Evolutionary conservation across 2,113 vertebrate genomes (phyloP), one percentile per base, ranked within the genome.

Genomic region (Aramus guarauna): DNA sequence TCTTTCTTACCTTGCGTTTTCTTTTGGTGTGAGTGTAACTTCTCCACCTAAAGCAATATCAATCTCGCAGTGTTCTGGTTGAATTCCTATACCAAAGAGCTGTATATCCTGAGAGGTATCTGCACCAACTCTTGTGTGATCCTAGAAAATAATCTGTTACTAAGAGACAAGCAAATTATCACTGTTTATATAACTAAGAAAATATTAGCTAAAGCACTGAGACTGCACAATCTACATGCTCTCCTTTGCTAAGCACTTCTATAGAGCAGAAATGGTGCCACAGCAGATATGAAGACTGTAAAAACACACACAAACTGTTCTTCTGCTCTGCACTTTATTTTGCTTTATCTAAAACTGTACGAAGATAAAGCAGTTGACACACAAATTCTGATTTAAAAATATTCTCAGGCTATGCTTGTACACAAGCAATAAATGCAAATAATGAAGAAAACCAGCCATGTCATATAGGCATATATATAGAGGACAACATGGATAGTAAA

Each of bases 81-180:
- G 99, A 96, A 99, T 99, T 48, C 99, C 99, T 91, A 99, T 99
- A 24, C 99, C 99, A 71, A 99, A 99, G 76, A 99, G 99, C 98
- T 99, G 99, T 96, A 99, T 99, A 97, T 99, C 99, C 98, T 99
- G 99, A 94, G 99, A 99, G 5, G 99, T 99, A 96, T 99, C 98
- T 23, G 99, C 99, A 37, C 99, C 99, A 91, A 99, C 99, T 92
- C 98, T 98, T 1, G 99, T 99, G 94, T 99, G 99, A 95, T 99
- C 98, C 99, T 99, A 85, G 50, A 91, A 90, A 94, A 98, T 1
- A 96, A 87, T 74, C 37, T 58, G 63, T 94, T 55, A 85, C 76
- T 71, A 59, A 81, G 81, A 91, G 83, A 92, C 56, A 88, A 83
- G 64, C 13, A 79, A 75, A 34, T 23, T 39, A 66, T 10, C 29